Evolutionary conservation across 1,140 invertebrate genomes (phyloP), one percentile per base, ranked within the genome.

Genomic region (Pygmarrhopalites habei): DNA sequence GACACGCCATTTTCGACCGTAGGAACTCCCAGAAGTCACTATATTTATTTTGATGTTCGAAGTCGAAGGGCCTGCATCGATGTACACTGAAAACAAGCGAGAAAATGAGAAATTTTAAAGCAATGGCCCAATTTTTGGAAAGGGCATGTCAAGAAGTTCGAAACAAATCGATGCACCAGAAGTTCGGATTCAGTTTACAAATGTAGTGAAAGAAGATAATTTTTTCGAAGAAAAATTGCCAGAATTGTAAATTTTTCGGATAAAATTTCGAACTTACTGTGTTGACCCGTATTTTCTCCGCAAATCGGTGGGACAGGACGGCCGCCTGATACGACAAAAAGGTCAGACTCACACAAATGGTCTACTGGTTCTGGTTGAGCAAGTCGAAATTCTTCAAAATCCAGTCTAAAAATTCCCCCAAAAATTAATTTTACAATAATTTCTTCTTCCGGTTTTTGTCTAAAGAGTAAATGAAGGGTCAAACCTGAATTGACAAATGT

Each of bases 401-500:
- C 72, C 61, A 73, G 44, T 47, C 72, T 72, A 56, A 28, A 23
- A n/a, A n/a, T n/a, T n/a, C n/a, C n/a, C n/a, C n/a, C n/a, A n/a
- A n/a, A n/a, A n/a, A n/a, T n/a, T n/a, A n/a, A n/a, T n/a, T n/a
- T n/a, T n/a, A n/a, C n/a, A n/a, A n/a, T n/a, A n/a, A n/a, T n/a
- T n/a, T n/a, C n/a, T n/a, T n/a, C n/a, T n/a, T n/a, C n/a, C n/a
- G n/a, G n/a, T n/a, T n/a, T n/a, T 32, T 28, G 53, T 29, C 29
- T 41, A 32, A 23, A 56, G 12, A 52, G n/a, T 55, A 39, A 60
- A 26, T 59, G 25, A 7, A 47, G 19, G 41, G 2, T 29, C 58
- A 70, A 72, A 85, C 86, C 86, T 86, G 73, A 88, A 84, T 73
- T 92, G 89, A 71, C 89, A 92, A 15, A 92, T 83, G 69, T 87